Conservation (phyloP, 2,797 vertebrate genomes). For the Amblyopsis hoosieri region DNA sequence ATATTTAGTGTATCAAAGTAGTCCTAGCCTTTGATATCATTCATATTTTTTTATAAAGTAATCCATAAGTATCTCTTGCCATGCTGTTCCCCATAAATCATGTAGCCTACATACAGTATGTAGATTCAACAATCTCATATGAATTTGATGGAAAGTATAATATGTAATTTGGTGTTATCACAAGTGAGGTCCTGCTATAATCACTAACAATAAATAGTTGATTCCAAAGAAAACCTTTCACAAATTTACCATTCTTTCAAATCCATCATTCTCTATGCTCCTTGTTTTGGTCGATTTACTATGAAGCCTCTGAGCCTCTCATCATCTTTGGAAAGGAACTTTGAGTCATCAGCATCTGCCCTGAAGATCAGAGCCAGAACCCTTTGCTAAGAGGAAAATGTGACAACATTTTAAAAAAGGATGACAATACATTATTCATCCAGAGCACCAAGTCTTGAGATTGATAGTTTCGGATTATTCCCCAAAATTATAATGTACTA, state of each 20-base stretch:
- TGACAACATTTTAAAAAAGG: too few species aligned
- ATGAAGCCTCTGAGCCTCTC: conserved; percentile 10
- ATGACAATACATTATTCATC: too few species aligned
- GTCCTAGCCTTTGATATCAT: conserved; percentile 51
- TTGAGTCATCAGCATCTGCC: neutral
- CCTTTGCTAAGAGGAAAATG: too few species aligned
- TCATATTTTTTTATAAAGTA: conserved; percentile 36
- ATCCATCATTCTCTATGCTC: conserved; percentile 58
- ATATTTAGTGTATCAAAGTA: conserved; percentile 31
- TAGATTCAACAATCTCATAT: neutral
- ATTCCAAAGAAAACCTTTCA: neutral
- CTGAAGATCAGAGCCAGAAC: neutral
- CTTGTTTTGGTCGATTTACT: conserved; percentile 30
- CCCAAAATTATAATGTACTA: too few species aligned
- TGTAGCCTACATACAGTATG: conserved; percentile 6
- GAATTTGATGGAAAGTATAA: neutral
- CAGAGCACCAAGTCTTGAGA: too few species aligned
- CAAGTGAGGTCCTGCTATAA: neutral
- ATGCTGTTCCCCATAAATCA: conserved; percentile 40
- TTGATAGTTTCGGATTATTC: too few species aligned
- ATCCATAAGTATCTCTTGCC: conserved; percentile 24
- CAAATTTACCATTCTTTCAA: conserved; percentile 45
- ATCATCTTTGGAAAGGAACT: conserved; percentile 40
- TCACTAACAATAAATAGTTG: neutral
- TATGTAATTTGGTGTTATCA: neutral